These are phyloP conservation scores for Dendrophyllia cribrosa DNA, from an alignment of 64 coral and sea anemone genomes.

Conservation along the genomic window DNA sequence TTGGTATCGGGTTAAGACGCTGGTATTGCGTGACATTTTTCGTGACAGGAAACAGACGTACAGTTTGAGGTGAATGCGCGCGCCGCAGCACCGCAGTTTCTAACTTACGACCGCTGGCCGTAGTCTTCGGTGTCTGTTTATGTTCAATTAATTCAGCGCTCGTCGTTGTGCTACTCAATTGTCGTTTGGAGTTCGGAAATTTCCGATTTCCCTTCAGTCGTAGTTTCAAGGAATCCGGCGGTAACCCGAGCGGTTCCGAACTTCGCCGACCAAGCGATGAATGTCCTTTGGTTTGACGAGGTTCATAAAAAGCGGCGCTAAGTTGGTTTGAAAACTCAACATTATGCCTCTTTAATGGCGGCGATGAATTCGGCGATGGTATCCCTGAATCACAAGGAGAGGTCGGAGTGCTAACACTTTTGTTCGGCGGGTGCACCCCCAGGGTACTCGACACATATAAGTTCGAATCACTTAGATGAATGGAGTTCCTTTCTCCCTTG, in stretches of 20 bases:
- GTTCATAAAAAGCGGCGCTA: slow-evolving; percentile 91
- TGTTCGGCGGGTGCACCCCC: slow-evolving; percentile 56
- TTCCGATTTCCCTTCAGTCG: slow-evolving; percentile 77
- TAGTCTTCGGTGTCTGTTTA: slow-evolving; percentile 78
- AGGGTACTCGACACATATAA: slow-evolving; percentile 70
- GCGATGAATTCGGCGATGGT: slow-evolving; percentile 82
- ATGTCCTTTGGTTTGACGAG: slow-evolving; percentile 50
- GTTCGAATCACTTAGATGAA: slow-evolving; percentile 91
- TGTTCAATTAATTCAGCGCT: slow-evolving; percentile 99
- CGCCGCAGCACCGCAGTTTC: slow-evolving; percentile 89
- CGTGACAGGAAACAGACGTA: slow-evolving; percentile 86
- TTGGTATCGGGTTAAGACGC: slow-evolving; percentile 56
- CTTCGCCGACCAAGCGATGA: slow-evolving; percentile 57
- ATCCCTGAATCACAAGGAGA: slow-evolving; percentile 75
- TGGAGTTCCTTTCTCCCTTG: slow-evolving; percentile 72
- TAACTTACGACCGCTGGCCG: slow-evolving; percentile 78
- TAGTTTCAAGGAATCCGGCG: slow-evolving; percentile 83
- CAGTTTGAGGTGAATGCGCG: slow-evolving; percentile 91
- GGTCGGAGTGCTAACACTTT: slow-evolving; percentile 84
- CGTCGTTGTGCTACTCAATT: slow-evolving; percentile 93
- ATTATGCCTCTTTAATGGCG: slow-evolving; percentile 63
- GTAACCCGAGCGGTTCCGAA: slow-evolving; percentile 80
- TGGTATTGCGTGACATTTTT: slow-evolving; percentile 79
- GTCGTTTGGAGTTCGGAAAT: slow-evolving; percentile 65
- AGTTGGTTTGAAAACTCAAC: slow-evolving; percentile 82